A percentile compares a stretch with the other conserved stretches of the same genome.
Conservation (phyloP, 2,797 vertebrate species). For the Anguilla marmorata region DNA sequence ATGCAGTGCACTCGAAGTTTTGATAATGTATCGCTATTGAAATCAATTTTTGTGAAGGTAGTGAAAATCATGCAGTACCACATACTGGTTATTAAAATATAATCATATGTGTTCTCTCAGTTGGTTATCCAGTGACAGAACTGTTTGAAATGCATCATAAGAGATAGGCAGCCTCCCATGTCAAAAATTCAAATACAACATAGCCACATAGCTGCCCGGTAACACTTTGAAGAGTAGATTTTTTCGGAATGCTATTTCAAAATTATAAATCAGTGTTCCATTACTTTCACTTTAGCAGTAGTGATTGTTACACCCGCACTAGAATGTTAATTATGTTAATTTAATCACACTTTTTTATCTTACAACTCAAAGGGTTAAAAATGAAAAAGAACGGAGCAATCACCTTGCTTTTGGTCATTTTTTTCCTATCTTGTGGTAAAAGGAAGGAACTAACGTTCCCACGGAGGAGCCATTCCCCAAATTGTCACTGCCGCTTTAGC, state of each 20-base stretch:
- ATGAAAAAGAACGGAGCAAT: neutral
- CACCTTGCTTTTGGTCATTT: neutral
- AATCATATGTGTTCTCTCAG: neutral
- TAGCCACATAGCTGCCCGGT: neutral
- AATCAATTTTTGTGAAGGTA: neutral
- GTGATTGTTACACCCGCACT: too few relatives aligned
- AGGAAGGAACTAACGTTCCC: neutral
- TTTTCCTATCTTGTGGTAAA: neutral
- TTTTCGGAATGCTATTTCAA: too few relatives aligned
- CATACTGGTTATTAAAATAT: neutral
- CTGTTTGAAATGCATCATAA: neutral
- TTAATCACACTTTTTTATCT: too few relatives aligned
- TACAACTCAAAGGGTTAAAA: too few relatives aligned
- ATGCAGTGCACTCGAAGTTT: neutral
- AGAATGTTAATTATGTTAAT: too few relatives aligned
- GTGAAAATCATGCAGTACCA: neutral
- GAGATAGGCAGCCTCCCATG: neutral
- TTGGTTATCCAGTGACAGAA: neutral
- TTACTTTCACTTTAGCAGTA: too few relatives aligned
- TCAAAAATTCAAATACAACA: neutral
- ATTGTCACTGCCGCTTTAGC: neutral
- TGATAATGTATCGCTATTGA: neutral
- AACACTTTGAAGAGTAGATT: too few relatives aligned
- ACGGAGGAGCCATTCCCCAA: neutral
- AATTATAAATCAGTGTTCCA: too few relatives aligned